A percentile compares a stretch with the other conserved stretches of the same genome.
phyloP scores from a whole-genome alignment of 2,888 invertebrate species.

The Microdon myrmicae region DNA sequence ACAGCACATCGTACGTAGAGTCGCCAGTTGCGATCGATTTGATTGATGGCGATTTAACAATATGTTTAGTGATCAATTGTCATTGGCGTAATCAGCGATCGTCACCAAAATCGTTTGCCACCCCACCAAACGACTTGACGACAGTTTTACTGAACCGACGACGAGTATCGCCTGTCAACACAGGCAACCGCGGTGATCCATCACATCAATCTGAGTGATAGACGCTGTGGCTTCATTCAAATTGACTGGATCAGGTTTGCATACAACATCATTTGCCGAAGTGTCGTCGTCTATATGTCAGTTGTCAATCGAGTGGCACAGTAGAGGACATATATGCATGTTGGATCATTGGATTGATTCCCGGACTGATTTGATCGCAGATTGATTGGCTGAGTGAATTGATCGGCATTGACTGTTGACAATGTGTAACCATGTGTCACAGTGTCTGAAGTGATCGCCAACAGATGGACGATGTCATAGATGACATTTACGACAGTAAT shows the following conservation, averaged over 20 bases:
- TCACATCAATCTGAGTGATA: slow-evolving; percentile 54
- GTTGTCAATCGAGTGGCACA: slow-evolving; percentile 42
- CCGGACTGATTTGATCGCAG: slow-evolving; percentile 45
- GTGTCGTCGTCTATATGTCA: slow-evolving; percentile 52
- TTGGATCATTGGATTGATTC: slow-evolving; percentile 45
- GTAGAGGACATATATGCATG: slow-evolving; percentile 38
- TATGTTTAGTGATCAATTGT: slow-evolving; percentile 65
- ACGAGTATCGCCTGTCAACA: slow-evolving; percentile 8
- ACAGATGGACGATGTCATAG: slow-evolving; percentile 35
- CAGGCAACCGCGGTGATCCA: slow-evolving; percentile 27
- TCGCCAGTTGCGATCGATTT: slow-evolving; percentile 53
- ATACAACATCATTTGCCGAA: slow-evolving; percentile 53
- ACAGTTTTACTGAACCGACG: slow-evolving; percentile 5
- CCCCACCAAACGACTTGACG: slow-evolving; percentile 19
- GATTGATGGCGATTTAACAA: slow-evolving; percentile 66
- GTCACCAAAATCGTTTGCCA: slow-evolving; percentile 49
- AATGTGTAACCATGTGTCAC: slow-evolving; percentile 47
- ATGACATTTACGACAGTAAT: slow-evolving; percentile 35
- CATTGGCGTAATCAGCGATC: slow-evolving; percentile 51
- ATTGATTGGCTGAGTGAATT: slow-evolving; percentile 45
- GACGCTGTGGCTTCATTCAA: slow-evolving; percentile 51
- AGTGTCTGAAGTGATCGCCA: slow-evolving; percentile 25
- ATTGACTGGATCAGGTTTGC: slow-evolving; percentile 53
- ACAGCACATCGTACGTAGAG: too few species aligned
- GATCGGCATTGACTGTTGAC: slow-evolving; percentile 47